Evolutionary conservation across 2,113 vertebrate genomes (phyloP).

Genomic region (Nycticebus coucang): DNA sequence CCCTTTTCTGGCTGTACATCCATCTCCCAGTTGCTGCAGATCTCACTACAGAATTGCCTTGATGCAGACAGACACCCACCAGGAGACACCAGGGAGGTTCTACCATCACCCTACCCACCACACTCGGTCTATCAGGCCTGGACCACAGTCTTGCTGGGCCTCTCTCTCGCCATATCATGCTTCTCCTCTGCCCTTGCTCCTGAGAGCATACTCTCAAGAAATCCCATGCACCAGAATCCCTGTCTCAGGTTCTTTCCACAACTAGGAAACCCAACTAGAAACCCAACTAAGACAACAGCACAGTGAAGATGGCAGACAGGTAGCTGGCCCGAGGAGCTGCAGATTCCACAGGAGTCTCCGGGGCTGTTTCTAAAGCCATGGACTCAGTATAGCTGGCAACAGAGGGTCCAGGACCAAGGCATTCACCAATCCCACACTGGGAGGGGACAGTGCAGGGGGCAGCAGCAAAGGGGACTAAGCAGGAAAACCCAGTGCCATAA

Average conservation of each 20-base stretch:
- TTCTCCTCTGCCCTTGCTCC: neutral
- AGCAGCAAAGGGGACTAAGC: neutral
- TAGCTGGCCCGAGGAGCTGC: neutral
- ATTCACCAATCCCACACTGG: no score
- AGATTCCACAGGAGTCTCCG: neutral
- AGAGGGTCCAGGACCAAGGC: neutral
- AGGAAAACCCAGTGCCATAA: neutral
- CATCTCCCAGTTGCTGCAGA: neutral
- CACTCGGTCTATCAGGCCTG: neutral
- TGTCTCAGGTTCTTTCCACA: neutral
- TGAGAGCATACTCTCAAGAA: neutral
- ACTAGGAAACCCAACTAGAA: neutral
- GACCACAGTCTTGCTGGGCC: neutral
- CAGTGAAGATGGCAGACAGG: neutral
- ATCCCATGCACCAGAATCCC: neutral
- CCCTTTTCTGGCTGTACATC: neutral
- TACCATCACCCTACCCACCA: neutral
- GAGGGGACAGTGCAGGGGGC: neutral
- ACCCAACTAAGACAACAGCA: neutral
- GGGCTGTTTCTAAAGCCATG: neutral
- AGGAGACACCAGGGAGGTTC: neutral
- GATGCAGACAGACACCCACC: neutral
- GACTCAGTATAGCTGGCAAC: neutral
- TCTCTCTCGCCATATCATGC: neutral
- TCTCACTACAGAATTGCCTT: neutral